Conservation (phyloP, 2,797 vertebrate genomes). For the Sebastes hubbsi region DNA sequence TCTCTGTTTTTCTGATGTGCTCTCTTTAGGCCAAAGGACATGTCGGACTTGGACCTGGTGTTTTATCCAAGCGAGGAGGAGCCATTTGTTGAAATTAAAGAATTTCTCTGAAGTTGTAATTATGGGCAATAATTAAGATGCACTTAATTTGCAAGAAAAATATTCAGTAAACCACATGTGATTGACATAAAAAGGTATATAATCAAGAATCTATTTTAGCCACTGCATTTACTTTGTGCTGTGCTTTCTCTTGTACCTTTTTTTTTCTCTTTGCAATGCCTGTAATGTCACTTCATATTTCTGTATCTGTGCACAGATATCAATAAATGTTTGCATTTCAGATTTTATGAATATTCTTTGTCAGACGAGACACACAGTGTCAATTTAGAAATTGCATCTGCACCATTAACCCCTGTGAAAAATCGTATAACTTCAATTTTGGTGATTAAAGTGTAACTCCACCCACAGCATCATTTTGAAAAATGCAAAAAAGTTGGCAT, state of each 20-base stretch:
- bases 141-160: neutral
- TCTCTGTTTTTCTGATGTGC: constrained; percentile 7
- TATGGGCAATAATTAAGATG: neutral
- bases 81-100: rapidly evolving
- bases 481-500: neutral
- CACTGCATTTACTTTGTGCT: neutral
- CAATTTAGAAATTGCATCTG: neutral
- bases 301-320: neutral
- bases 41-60: neutral
- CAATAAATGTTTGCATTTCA: constrained; percentile 29
- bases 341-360: neutral
- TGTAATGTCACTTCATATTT: neutral
- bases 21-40: constrained; percentile 47
- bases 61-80: neutral
- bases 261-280: neutral
- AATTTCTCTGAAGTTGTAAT: neutral
- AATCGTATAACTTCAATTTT: neutral
- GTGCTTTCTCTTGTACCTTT: neutral
- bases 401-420: neutral
- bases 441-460: neutral
- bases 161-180: rapidly evolving
- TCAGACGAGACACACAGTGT: neutral
- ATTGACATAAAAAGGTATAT: neutral
- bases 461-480: neutral
- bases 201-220: neutral